Percentiles rank a stretch among this genome's conserved stretches.
Evolutionary conservation across 2,113 vertebrate species (phyloP).

Genomic region (Gasterosteus aculeatus): DNA sequence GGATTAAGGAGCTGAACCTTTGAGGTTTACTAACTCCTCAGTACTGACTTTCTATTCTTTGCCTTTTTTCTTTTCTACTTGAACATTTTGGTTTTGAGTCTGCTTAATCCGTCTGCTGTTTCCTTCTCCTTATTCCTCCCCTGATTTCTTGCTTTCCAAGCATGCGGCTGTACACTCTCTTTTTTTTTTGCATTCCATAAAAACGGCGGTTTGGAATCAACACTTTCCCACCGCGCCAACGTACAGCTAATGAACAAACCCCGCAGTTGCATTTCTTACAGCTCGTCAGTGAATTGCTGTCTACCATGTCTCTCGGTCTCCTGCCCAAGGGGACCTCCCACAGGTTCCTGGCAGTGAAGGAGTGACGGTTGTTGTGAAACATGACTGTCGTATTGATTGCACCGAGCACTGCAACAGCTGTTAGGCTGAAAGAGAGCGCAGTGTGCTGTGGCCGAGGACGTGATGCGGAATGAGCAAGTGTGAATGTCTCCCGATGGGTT

Average conservation of each 20-base stretch:
- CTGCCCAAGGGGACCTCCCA: constrained; percentile 62
- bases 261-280: constrained; percentile 27
- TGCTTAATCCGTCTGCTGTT: constrained; percentile 6
- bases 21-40: constrained; percentile 3
- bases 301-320: constrained; percentile 41
- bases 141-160: background rate
- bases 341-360: constrained; percentile 63
- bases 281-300: constrained; percentile 42
- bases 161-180: background rate
- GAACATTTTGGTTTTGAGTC: constrained; percentile 2
- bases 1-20: background rate
- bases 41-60: background rate
- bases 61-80: background rate
- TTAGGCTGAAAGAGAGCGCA: constrained; percentile 63
- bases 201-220: constrained; percentile 23
- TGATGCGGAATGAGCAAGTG: constrained; percentile 65
- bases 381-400: constrained; percentile 71
- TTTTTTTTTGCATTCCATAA: background rate
- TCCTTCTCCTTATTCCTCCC: background rate
- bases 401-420: constrained; percentile 67
- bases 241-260: constrained; percentile 29
- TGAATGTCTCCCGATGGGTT: constrained; percentile 66
- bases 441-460: constrained; percentile 39
- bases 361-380: constrained; percentile 72
- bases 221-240: constrained; percentile 1